Conservation (phyloP, 2,113 vertebrate genomes). For the Alouatta palliata region DNA sequence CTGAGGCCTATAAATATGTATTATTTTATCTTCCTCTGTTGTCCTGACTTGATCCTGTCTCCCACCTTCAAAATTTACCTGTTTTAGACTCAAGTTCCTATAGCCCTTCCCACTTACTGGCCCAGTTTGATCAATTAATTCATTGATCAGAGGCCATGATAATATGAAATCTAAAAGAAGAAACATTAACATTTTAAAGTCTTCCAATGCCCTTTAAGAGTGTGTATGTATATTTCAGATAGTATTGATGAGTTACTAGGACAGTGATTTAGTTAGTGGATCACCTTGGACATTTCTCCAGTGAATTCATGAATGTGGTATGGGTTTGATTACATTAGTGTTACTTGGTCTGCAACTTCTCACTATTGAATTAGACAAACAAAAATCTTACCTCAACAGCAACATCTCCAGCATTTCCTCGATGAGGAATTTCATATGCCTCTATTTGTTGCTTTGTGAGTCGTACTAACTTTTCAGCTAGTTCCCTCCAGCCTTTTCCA, state of each 20-base stretch:
- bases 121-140: background rate
- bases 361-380: background rate
- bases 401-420: slow-evolving; percentile 87
- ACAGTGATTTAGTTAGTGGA: background rate
- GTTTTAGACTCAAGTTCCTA: background rate
- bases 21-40: background rate
- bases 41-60: background rate
- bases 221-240: background rate
- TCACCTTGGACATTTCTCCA: background rate
- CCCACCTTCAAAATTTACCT: background rate
- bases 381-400: slow-evolving; percentile 85
- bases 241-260: background rate
- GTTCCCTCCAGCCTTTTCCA: slow-evolving; percentile 92
- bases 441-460: slow-evolving; percentile 93
- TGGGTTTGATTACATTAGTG: background rate
- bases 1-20: background rate
- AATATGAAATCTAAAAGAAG: slow-evolving; percentile 2
- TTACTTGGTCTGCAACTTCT: background rate
- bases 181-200: background rate
- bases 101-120: background rate
- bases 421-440: slow-evolving; percentile 93
- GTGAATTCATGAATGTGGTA: background rate
- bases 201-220: background rate
- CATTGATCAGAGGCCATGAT: background rate
- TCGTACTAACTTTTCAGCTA: slow-evolving; percentile 90